Evolutionary conservation across 2,113 vertebrate species (phyloP), one percentile per base, ranked within the genome.

Genomic region (Psettodes erumei): DNA sequence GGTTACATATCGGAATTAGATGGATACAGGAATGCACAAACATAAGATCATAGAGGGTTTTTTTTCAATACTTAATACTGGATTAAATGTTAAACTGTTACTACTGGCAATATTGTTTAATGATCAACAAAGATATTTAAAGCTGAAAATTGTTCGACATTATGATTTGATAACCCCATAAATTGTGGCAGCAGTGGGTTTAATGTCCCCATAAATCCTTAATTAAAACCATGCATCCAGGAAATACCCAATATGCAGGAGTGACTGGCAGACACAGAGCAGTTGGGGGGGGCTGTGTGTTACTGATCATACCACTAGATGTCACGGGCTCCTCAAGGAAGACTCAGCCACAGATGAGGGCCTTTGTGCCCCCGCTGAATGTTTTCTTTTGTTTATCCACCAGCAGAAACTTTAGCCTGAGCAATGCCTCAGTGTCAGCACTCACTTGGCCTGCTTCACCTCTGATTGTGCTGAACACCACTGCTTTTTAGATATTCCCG

Each of bases 301-400:
- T 45, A 25, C 38, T 19, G 1, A 33, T 62, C 25, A 6, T 59
- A 21, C 86, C 90, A 76, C 88, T 90, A 90, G 91, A 78, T 90
- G 90, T 86, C 86, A 60, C 8, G 3, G 40, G 16, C 5, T 80
- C 54, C 37, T 58, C 32, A 19, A 12, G 10, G 30, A 76, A 71
- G 15, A 70, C 58, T 59, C 59, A 4, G 25, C 53, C 18, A 18
- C 59, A 48, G 64, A 30, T 5, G 2, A 21, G 3, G 16, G 28
- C n/a, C 54, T 32, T 6, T 75, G 60, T 40, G 56, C 64, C 75
- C 60, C 33, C 19, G 35, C 54, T 83, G 53, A 50, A 77, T 60
- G 72, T 71, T 71, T 80, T 71, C 81, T 80, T 82, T 84, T 85
- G 82, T 85, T 83, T 82, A 81, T 74, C 40, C 58, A 42, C 37